Percentiles rank a stretch among this genome's conserved stretches.
Evolutionary conservation across 2,888 invertebrate genomes (phyloP).

Genomic region (Zygothrica quintamaculata): DNA sequence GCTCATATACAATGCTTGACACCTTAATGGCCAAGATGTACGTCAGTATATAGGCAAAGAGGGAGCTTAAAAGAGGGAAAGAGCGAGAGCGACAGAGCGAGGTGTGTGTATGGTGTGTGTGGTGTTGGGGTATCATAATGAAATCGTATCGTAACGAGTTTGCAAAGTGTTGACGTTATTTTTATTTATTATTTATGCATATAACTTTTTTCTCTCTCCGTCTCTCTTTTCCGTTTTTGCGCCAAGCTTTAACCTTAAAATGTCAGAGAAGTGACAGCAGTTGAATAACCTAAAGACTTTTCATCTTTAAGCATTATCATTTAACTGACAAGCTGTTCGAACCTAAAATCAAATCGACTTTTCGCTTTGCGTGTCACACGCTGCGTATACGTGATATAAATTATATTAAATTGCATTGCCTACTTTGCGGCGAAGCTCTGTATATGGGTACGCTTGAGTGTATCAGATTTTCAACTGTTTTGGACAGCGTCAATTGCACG

Average conservation of each 20-base stretch:
- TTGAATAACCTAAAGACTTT: conserved; percentile 1
- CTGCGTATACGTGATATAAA: conserved; percentile 35
- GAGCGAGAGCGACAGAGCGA: conserved; percentile 7
- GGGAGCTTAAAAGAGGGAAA: neutral
- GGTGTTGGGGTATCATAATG: conserved; percentile 38
- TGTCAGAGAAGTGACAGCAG: conserved; percentile 5
- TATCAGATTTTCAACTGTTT: conserved; percentile 4
- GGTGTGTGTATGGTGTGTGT: too few species aligned
- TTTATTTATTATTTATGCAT: conserved; percentile 57
- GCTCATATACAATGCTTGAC: conserved; percentile 47
- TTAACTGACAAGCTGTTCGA: conserved; percentile 9
- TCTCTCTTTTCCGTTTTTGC: too few species aligned
- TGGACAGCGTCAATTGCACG: conserved; percentile 32
- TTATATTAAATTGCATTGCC: conserved; percentile 42
- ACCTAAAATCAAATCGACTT: conserved; percentile 3
- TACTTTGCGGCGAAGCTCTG: conserved; percentile 34
- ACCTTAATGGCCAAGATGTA: conserved; percentile 71
- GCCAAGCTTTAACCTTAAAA: conserved; percentile 22
- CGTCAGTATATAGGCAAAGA: conserved; percentile 15
- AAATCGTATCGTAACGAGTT: conserved; percentile 70
- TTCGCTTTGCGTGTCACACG: conserved; percentile 12
- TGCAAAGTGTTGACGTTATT: conserved; percentile 58
- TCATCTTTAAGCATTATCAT: neutral
- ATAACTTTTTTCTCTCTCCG: too few species aligned
- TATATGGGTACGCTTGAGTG: too few species aligned